Evolutionary conservation across 2,888 invertebrate species (phyloP).

Genomic region (Eurytoma californica): DNA sequence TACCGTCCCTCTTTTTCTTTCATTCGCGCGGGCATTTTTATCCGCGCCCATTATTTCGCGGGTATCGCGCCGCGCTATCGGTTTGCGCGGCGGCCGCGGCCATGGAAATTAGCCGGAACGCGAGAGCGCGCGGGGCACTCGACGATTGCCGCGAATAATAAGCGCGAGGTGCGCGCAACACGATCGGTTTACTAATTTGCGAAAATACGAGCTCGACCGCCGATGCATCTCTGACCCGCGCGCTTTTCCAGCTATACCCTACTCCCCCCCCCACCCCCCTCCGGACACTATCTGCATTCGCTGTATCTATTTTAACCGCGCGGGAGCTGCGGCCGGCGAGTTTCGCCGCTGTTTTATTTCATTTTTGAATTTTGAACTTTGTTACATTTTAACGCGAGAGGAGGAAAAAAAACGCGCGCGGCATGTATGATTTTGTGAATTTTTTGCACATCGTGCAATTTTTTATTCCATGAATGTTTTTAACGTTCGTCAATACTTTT

Average conservation of each 20-base stretch:
- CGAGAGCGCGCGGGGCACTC: constrained; percentile 1
- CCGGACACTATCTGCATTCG: background rate
- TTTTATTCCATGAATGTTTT: no score
- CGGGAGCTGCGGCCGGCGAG: no score
- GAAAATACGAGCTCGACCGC: constrained; percentile 17
- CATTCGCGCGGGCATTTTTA: background rate
- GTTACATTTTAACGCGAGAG: no score
- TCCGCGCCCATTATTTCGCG: background rate
- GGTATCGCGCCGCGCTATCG: constrained; percentile 5
- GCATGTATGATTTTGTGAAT: no score
- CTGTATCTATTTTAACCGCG: background rate
- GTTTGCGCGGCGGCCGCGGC: background rate
- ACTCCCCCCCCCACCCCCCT: no score
- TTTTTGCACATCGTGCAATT: no score
- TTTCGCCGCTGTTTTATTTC: no score
- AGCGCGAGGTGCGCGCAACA: constrained; percentile 26
- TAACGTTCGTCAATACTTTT: no score
- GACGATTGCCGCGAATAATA: constrained; percentile 39
- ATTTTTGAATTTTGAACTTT: no score
- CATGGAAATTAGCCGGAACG: constrained; percentile 19
- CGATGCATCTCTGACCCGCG: background rate
- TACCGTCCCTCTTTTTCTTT: background rate
- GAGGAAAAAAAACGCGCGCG: no score
- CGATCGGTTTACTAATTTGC: constrained; percentile 48
- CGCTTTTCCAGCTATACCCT: no score